Evolutionary conservation across 2,797 vertebrate genomes (phyloP), one percentile per base, ranked within the genome.

Genomic region (Sebastes paucispinis): DNA sequence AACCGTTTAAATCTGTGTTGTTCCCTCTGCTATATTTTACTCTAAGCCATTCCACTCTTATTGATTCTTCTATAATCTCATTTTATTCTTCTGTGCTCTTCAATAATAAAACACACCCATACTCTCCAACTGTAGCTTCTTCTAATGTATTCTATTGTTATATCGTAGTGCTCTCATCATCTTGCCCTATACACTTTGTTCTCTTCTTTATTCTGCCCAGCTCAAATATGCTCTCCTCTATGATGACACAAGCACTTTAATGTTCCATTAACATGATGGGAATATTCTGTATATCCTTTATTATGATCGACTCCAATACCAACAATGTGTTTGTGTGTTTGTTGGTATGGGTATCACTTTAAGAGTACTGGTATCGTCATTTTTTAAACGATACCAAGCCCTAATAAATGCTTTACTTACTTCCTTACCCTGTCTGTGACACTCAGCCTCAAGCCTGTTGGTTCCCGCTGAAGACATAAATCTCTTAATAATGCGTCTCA

Each of bases 1-100:
- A 88, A 75, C 11, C 11, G 2, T 77, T 88, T 80, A 84, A 85
- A 74, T 2, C 62, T 22, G 24, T 55, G 58, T 62, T 74, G 73
- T 79, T 74, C 60, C 54, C 59, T 65, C 8, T 24, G 10, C 32
- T 69, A 16, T 5, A 39, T 77, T 78, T 71, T 29, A 31, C 69
- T 79, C 18, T 5, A 12, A 72, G 47, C 66, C 47, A 24, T 67
- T 1, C 36, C 11, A 3, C 32, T 62, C 18, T 62, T 66, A 73
- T 73, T 25, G 36, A 71, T 75, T 63, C 13, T 13, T 43, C 59
- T 68, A 3, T 82, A 62, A 75, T 80, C 68, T 64, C 16, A 43
- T 77, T 80, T 36, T 34, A 78, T 32, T 82, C 32, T 52, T 62
- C n/a, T 74, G 29, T 63, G 11, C 39, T 69, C 55, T 39, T 83